phyloP scores from a whole-genome alignment of 1,140 invertebrate genomes.

The Calliopsis andreniformis region DNA sequence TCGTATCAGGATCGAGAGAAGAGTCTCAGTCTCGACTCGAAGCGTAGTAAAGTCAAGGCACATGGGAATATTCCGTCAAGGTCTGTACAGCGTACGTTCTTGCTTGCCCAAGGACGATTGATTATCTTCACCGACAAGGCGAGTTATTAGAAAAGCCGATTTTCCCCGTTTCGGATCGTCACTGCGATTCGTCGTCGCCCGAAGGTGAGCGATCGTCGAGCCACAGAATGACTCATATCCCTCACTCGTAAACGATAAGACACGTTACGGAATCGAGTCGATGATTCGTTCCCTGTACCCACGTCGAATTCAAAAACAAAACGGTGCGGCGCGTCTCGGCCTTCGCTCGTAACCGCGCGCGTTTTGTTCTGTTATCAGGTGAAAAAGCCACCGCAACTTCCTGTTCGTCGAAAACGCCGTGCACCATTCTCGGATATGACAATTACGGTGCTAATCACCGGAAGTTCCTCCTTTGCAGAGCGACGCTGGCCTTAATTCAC shows the following conservation, averaged over 20 bases:
- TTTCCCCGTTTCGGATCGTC: slow-evolving; percentile 7
- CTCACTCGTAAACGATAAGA: slow-evolving; percentile 16
- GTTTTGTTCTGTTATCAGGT: slow-evolving; percentile 16
- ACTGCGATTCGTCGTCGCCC: neutral
- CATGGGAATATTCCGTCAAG: slow-evolving; percentile 15
- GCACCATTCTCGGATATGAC: slow-evolving; percentile 43
- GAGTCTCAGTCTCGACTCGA: neutral
- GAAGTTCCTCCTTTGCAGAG: slow-evolving; percentile 53
- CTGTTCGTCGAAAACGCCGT: slow-evolving; percentile 10
- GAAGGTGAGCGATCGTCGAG: slow-evolving; percentile 16
- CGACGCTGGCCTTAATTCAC: slow-evolving; percentile 35
- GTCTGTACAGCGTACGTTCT: neutral
- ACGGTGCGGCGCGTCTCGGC: neutral
- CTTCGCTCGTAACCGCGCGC: neutral
- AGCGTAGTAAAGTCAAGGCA: neutral
- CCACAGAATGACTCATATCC: slow-evolving; percentile 21
- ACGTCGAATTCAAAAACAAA: neutral
- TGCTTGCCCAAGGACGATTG: neutral
- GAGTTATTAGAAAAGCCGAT: slow-evolving; percentile 18
- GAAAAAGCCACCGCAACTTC: neutral
- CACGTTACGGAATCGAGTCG: neutral
- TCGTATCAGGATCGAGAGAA: neutral
- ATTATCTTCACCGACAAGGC: neutral
- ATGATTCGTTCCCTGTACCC: neutral
- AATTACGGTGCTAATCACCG: slow-evolving; percentile 55